Base-by-base conservation (phyloP, 2,797 vertebrate genomes). In the Atherinosoma microstoma region DNA sequence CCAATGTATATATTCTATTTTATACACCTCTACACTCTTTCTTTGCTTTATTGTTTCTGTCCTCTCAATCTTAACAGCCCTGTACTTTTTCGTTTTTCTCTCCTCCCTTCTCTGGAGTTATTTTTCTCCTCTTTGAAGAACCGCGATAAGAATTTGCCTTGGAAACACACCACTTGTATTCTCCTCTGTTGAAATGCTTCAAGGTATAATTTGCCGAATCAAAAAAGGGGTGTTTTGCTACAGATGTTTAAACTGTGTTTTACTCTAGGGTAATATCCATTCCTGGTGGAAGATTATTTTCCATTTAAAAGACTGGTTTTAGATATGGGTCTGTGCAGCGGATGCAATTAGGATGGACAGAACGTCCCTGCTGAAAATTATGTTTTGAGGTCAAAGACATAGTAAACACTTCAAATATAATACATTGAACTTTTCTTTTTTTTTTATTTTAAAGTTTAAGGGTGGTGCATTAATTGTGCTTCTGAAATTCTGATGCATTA, bases 51-150 rank as follows among this genome's bases (percentile, higher is more conserved):
- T 68, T 64, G 32, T 74, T 80, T 80, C 64, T 73, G 38, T 72
- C 67, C 62, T 80, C 73, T 68, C 66, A 81, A 58, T 78, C 78
- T 70, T 36, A 63, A 68, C 24, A 34, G 3, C 34, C 54, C 9
- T 11, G 29, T 32, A 22, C 35, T 65, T 74, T 54, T 65, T 68
- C 29, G 45, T 49, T 49, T 29, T 22, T 27, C 32, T 11, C 36
- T 27, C 12, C 20, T 69, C 10, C 7, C 34, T 66, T 59, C 71
- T 79, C 18, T 30, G 5, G 64, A 87, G 72, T 87, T 83, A 82
- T 88, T 82, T 82, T 76, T 68, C 74, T 80, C 58, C 59, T 70
- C 78, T 88, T 87, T 90, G 83, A 89, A 87, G 76, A 90, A 75
- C 70, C 54, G 68, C 7, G 73, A 86, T 85, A 87, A 87, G 38